Percentiles rank a stretch among this genome's conserved stretches.
Evolutionary conservation across 53 echinoderm and acorn worm genomes (phyloP).

Genomic region (Temnopleurus reevesii): DNA sequence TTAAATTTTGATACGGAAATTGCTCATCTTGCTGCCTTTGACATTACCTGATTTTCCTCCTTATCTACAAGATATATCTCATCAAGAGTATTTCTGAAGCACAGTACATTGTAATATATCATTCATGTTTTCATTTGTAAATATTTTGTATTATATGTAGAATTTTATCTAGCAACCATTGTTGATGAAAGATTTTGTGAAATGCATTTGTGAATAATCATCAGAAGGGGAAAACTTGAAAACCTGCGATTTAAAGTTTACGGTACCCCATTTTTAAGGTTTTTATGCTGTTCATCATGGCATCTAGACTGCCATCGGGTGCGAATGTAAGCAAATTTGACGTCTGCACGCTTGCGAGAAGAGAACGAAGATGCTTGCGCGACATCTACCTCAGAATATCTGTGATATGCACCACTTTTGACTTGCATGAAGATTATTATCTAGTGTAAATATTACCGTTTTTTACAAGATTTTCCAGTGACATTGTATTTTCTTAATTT

Average conservation of each 20-base stretch:
- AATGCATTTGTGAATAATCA: no score
- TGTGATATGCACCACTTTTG: background rate
- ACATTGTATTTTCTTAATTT: background rate
- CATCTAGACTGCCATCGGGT: background rate
- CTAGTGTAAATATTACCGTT: background rate
- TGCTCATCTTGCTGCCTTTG: no score
- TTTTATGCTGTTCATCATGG: background rate
- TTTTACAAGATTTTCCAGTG: background rate
- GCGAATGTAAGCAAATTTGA: background rate
- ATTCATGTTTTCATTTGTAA: conserved; percentile 1
- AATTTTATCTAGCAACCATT: background rate
- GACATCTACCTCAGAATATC: conserved; percentile 3
- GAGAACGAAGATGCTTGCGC: background rate
- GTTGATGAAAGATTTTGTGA: background rate
- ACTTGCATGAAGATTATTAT: background rate
- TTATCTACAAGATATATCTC: no score
- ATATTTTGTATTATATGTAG: conserved; percentile 28
- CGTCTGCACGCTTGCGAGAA: background rate
- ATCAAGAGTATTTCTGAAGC: no score
- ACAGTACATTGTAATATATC: no score
- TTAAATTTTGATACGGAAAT: no score
- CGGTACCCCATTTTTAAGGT: background rate
- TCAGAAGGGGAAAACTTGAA: background rate
- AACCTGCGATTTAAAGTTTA: no score
- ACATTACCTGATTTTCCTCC: no score